Evolutionary conservation across 2,888 invertebrate genomes (phyloP), one percentile per base, ranked within the genome.

Genomic region (Drosophila phalerata): DNA sequence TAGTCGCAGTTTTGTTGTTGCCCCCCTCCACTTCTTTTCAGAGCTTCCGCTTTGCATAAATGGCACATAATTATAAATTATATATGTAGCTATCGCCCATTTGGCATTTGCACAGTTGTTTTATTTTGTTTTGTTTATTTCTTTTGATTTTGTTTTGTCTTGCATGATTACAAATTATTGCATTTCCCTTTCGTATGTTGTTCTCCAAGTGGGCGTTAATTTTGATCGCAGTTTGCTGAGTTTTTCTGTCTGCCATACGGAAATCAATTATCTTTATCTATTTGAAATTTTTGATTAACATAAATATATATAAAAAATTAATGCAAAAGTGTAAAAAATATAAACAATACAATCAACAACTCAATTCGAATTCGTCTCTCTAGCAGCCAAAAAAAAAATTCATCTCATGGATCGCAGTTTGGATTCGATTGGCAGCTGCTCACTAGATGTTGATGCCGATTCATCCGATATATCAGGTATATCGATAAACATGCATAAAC

Each of bases 361-460:
- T 40, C 10, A 3, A 25, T 34, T 17, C 15, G 47, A 40, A 47
- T 56, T 69, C 48, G 34, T 53, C 56, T 65, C 56, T 65, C 19
- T 65, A 63, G 63, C 77, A 69, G 73, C 56, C 69, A 22, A 25
- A 3, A 68, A 68, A 68, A 68, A 58, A 60, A 34, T 61, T 51
- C 61, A 93, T 94, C 84, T 56, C 73, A 96, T 96, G 96, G 96
- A 96, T 93, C 94, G 95, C 83, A 96, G 96, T 28, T 94, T 96
- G 93, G 97, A 97, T 93, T 97, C 97, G 63, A 97, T 97, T 89
- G 97, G 97, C 88, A 96, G 96, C 93, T 97, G 97, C 93, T 97
- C 97, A 81, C 93, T 97, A 90, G 97, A 97, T 93, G 96, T 96
- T 92, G 97, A 97, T 90, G 96, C 95, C 65, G 93, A 90, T 93